A percentile compares a stretch with the other conserved stretches of the same genome.
Evolutionary conservation across 2,797 vertebrate species (phyloP).

Genomic region (Poeciliopsis turneri): DNA sequence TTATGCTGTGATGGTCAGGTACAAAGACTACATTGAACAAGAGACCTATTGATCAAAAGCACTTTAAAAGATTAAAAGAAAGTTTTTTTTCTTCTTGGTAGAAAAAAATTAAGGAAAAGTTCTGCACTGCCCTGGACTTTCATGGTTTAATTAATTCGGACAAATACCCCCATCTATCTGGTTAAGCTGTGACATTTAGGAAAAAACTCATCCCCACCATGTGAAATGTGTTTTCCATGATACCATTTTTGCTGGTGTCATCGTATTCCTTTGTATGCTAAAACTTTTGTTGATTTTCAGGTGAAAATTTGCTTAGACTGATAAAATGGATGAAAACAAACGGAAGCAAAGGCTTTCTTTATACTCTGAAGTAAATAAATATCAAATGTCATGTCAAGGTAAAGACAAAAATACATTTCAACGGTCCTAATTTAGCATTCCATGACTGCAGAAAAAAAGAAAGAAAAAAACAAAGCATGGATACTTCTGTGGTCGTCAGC

Average conservation of each 20-base stretch:
- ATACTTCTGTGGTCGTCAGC: slow-evolving; percentile 27
- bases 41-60: slow-evolving; percentile 4
- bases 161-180: not conserved
- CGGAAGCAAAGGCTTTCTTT: not conserved
- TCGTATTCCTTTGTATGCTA: not conserved
- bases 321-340: not conserved
- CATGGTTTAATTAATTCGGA: slow-evolving; percentile 2
- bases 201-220: not conserved
- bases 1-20: not conserved
- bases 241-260: not conserved
- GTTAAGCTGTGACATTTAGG: not conserved
- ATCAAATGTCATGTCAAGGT: not conserved
- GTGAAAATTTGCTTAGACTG: not conserved
- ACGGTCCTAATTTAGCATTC: slow-evolving; percentile 38
- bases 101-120: not conserved
- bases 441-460: slow-evolving; percentile 39
- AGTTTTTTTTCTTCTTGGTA: not conserved
- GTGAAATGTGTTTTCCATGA: not conserved
- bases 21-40: slow-evolving; percentile 1
- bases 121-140: not conserved
- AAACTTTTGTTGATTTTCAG: not conserved
- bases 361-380: slow-evolving; percentile 1
- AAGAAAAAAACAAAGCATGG: slow-evolving; percentile 44
- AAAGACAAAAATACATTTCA: slow-evolving; percentile 31
- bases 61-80: slow-evolving; percentile 5